Conservation (phyloP, 1,140 invertebrate species). For the Neoseiulus cucumeris region DNA sequence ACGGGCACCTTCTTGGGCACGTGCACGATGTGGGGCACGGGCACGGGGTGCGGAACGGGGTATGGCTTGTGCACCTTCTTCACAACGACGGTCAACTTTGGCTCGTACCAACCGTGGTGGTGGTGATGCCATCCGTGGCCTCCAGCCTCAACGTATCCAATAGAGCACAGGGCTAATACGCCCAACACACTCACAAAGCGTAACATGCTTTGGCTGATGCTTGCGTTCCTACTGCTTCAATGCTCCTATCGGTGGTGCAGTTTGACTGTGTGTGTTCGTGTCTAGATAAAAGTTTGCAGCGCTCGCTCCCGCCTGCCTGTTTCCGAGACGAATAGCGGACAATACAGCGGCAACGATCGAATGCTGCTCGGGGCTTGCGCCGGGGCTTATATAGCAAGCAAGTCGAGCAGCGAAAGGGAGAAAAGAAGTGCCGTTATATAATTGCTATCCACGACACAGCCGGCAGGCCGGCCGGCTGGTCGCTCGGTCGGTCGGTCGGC, state of each 20-base stretch:
- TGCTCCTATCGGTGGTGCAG: too few relatives aligned
- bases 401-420: too few relatives aligned
- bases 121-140: constrained; percentile 7
- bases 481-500: too few relatives aligned
- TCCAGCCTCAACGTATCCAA: constrained; percentile 8
- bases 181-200: constrained; percentile 6
- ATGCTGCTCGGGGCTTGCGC: too few relatives aligned
- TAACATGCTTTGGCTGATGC: background rate
- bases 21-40: background rate
- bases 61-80: constrained; percentile 11
- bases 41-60: constrained; percentile 3
- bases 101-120: constrained; percentile 10
- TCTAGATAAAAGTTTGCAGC: too few relatives aligned
- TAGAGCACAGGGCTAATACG: background rate
- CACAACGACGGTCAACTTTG: constrained; percentile 3
- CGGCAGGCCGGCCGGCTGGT: too few relatives aligned
- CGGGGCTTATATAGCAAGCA: too few relatives aligned
- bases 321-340: too few relatives aligned
- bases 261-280: too few relatives aligned
- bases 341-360: too few relatives aligned
- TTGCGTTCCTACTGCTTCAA: background rate
- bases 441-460: background rate
- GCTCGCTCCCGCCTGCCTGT: too few relatives aligned
- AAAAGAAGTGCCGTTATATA: background rate
- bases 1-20: constrained; percentile 8